Conservation (phyloP, 2,797 vertebrate species). For the Siniperca undulata region DNA sequence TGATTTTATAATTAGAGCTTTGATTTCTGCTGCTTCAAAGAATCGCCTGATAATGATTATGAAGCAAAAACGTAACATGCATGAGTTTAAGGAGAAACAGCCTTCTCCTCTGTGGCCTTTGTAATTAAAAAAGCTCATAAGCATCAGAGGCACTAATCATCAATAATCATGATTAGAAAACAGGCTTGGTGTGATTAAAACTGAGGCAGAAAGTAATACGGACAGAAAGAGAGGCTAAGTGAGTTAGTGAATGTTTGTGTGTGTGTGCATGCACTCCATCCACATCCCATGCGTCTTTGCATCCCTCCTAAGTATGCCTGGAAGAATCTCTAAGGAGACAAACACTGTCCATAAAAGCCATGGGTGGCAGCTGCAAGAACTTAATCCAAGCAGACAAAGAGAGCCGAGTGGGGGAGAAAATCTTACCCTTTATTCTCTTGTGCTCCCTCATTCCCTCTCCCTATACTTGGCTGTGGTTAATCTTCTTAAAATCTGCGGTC, state of each 20-base stretch:
- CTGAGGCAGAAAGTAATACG: slow-evolving; percentile 34
- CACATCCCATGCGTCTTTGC: slow-evolving; percentile 63
- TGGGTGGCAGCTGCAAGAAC: slow-evolving; percentile 85
- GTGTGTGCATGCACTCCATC: slow-evolving; percentile 45
- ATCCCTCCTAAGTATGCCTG: slow-evolving; percentile 70
- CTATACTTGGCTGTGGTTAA: slow-evolving; percentile 84
- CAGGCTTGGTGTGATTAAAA: slow-evolving; percentile 55
- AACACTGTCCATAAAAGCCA: slow-evolving; percentile 83
- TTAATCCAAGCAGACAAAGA: slow-evolving; percentile 86
- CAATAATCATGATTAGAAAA: slow-evolving; percentile 51
- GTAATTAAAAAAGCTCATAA: slow-evolving; percentile 35
- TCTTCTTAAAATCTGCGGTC: slow-evolving; percentile 86
- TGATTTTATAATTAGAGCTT: slow-evolving; percentile 13
- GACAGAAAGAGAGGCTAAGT: slow-evolving; percentile 32
- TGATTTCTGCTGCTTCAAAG: slow-evolving; percentile 28
- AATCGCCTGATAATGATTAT: slow-evolving; percentile 1
- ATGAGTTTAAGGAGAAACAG: slow-evolving; percentile 22
- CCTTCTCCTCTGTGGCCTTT: slow-evolving; percentile 24
- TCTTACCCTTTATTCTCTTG: slow-evolving; percentile 81
- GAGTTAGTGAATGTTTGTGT: slow-evolving; percentile 6
- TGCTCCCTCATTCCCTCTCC: slow-evolving; percentile 80
- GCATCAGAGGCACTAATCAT: slow-evolving; percentile 40
- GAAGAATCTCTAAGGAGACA: slow-evolving; percentile 78
- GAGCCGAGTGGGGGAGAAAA: slow-evolving; percentile 81
- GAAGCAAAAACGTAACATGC: not conserved